phyloP scores from a whole-genome alignment of 2,797 vertebrate species.

The Gouania willdenowi region DNA sequence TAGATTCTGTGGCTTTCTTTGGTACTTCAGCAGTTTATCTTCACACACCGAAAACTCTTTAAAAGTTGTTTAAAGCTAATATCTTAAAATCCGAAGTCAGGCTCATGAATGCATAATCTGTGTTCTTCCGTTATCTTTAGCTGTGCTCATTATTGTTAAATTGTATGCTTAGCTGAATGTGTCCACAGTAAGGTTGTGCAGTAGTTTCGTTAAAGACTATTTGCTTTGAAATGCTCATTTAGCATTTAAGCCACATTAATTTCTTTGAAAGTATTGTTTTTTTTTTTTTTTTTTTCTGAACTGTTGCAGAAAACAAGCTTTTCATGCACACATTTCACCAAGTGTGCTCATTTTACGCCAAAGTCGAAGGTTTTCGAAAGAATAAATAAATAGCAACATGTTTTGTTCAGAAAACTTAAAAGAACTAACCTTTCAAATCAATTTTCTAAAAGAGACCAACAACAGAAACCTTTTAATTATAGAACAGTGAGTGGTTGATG shows the following conservation, averaged over 20 bases:
- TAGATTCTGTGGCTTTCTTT: too few species aligned
- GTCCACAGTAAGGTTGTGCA: not conserved
- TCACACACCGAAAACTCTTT: too few species aligned
- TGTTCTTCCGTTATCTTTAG: too few species aligned
- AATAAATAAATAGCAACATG: conserved; percentile 4
- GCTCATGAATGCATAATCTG: too few species aligned
- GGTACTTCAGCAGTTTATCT: too few species aligned
- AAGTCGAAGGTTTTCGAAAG: too few species aligned
- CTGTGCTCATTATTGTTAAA: too few species aligned
- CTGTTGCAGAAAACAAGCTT: not conserved
- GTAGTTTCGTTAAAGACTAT: conserved; percentile 1
- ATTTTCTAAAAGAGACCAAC: conserved; percentile 3
- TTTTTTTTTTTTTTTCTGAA: conserved; percentile 1
- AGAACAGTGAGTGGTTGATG: conserved; percentile 13
- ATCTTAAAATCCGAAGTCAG: too few species aligned
- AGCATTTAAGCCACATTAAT: too few species aligned
- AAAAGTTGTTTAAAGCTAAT: too few species aligned
- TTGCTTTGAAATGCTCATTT: conserved; percentile 5
- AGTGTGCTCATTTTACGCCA: not conserved
- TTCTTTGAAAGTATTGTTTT: too few species aligned
- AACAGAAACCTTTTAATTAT: conserved; percentile 19
- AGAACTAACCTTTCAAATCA: conserved; percentile 4
- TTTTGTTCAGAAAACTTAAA: conserved; percentile 4
- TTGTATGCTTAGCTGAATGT: too few species aligned
- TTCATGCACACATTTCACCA: not conserved